Percentiles rank a stretch among this genome's conserved stretches.
Conservation (phyloP, 2,888 invertebrate genomes). For the Shargacucullia verbasci region DNA sequence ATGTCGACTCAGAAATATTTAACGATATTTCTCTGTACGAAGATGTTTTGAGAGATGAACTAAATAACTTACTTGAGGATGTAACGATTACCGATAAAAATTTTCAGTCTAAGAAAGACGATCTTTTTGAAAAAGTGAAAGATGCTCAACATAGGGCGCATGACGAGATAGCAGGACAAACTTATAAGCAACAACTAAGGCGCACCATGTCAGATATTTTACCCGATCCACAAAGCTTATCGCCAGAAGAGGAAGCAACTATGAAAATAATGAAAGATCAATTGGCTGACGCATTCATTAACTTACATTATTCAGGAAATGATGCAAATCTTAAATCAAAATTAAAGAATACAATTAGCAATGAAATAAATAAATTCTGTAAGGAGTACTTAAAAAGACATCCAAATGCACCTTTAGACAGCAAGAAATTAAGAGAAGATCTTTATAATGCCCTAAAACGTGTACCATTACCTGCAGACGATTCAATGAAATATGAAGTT, state of each 20-base stretch:
- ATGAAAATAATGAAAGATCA: slow-evolving; percentile 72
- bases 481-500: slow-evolving; percentile 64
- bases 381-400: slow-evolving; percentile 64
- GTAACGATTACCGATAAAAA: slow-evolving; percentile 50
- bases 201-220: slow-evolving; percentile 67
- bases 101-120: slow-evolving; percentile 52
- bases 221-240: slow-evolving; percentile 50
- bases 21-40: slow-evolving; percentile 67
- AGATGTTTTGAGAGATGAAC: slow-evolving; percentile 65
- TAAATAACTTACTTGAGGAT: slow-evolving; percentile 59
- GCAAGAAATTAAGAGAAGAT: slow-evolving; percentile 61
- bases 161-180: slow-evolving; percentile 61
- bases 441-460: slow-evolving; percentile 66
- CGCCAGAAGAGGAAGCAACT: slow-evolving; percentile 61
- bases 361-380: slow-evolving; percentile 69
- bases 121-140: slow-evolving; percentile 59
- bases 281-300: slow-evolving; percentile 74
- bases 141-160: slow-evolving; percentile 58
- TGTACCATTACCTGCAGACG: slow-evolving; percentile 65
- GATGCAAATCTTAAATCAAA: slow-evolving; percentile 56
- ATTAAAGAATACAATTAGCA: slow-evolving; percentile 64
- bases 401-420: slow-evolving; percentile 60
- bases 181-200: slow-evolving; percentile 68
- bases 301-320: slow-evolving; percentile 63
- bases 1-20: slow-evolving; percentile 68